Percentiles rank a stretch among this genome's conserved stretches.
phyloP scores from a whole-genome alignment of 2,113 vertebrate species.

The Gallinago jamesoni region DNA sequence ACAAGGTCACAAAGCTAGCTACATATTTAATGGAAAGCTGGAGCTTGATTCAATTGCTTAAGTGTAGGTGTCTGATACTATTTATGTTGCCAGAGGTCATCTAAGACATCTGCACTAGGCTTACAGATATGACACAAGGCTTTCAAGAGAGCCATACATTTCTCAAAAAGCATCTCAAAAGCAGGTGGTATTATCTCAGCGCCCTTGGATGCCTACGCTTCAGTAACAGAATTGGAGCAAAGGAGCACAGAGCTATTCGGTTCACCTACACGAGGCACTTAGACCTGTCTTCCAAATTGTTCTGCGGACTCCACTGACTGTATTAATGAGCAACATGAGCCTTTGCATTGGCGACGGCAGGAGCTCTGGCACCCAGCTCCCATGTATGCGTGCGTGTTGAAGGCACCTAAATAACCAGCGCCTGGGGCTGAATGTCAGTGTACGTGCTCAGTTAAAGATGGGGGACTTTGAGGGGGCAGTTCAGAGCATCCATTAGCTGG shows the following conservation, averaged over 20 bases:
- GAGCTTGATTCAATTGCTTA: background rate
- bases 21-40: background rate
- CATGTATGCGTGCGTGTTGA: fast-evolving
- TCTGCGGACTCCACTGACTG: background rate
- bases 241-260: background rate
- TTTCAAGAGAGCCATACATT: background rate
- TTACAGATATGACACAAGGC: background rate
- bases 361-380: background rate
- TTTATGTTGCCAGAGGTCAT: background rate
- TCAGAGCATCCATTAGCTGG: background rate
- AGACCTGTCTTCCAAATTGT: background rate
- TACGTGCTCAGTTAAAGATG: background rate
- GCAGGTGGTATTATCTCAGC: background rate
- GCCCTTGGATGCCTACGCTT: background rate
- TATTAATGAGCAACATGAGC: background rate
- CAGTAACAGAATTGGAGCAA: background rate
- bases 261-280: background rate
- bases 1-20: background rate
- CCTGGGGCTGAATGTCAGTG: background rate
- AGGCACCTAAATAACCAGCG: background rate
- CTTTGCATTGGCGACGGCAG: background rate
- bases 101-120: background rate
- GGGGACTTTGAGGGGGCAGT: background rate
- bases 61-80: background rate
- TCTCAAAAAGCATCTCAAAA: background rate